These are phyloP conservation scores for Heterotilapia buettikoferi DNA, from an alignment of 2,113 vertebrate genomes.

Conservation along the genomic window DNA sequence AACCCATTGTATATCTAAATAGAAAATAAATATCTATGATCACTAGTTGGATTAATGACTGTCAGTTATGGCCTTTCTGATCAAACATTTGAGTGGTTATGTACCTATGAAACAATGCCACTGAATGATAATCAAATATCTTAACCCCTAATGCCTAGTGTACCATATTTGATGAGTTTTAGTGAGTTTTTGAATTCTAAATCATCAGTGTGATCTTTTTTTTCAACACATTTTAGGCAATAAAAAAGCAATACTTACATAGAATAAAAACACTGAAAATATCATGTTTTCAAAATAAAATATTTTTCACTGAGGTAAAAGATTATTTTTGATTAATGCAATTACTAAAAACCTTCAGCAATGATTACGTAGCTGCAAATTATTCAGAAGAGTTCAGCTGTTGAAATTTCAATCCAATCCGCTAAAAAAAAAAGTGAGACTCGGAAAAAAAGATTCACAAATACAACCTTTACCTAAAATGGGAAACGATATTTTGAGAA, in stretches of 20 bases:
- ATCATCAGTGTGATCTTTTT: accelerated
- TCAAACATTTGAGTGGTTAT: neutral
- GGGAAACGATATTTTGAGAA: neutral
- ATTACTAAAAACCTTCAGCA: neutral
- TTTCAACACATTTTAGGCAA: accelerated
- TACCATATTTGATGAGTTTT: accelerated
- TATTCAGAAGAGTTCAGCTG: neutral
- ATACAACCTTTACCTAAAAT: neutral
- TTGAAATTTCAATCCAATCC: neutral
- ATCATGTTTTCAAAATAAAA: neutral
- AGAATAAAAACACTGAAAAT: neutral
- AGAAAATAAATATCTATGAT: neutral
- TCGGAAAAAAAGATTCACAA: neutral
- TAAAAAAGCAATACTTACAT: neutral
- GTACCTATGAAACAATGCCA: neutral
- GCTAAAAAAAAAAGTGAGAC: neutral
- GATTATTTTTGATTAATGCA: neutral
- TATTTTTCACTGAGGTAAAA: neutral
- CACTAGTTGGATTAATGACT: neutral
- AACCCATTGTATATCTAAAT: neutral
- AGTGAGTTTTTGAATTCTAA: neutral
- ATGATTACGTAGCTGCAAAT: accelerated
- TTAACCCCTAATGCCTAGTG: neutral
- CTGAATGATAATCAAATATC: neutral
- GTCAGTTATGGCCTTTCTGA: neutral